Evolutionary conservation across 2,797 vertebrate species (phyloP).

Genomic region (Myiotriccus ornatus): DNA sequence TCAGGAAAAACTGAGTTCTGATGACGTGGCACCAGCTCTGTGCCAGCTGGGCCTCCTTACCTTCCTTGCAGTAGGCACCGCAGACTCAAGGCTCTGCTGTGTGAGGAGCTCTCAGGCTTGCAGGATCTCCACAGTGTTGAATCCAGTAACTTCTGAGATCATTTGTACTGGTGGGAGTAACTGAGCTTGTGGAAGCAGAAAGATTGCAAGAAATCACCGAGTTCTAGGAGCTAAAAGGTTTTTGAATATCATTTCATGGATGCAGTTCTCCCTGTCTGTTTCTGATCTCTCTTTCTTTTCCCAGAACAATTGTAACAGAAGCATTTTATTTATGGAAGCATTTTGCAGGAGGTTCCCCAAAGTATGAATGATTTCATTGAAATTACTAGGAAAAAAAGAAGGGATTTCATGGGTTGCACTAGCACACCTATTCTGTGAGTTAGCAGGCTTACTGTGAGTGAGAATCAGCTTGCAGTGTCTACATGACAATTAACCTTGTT

Average conservation of each 20-base stretch:
- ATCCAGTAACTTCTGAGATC: background rate
- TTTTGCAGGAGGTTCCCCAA: background rate
- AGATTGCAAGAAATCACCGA: background rate
- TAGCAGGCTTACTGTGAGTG: background rate
- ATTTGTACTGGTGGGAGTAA: background rate
- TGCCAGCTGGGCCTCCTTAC: background rate
- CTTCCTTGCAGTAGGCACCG: too few species aligned
- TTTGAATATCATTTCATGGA: background rate
- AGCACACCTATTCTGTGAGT: background rate
- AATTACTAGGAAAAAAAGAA: background rate
- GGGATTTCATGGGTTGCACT: background rate
- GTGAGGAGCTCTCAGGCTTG: background rate
- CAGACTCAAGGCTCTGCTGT: background rate
- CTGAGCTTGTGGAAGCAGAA: background rate
- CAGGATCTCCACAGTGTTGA: background rate
- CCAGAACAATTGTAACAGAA: background rate
- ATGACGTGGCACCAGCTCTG: fast-evolving
- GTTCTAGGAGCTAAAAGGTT: background rate
- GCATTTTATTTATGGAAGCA: background rate
- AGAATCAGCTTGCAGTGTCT: background rate
- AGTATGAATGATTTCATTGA: background rate
- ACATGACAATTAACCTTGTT: background rate
- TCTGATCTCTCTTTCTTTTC: background rate
- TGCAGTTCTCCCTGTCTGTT: background rate
- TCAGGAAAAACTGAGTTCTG: background rate